Evolutionary conservation across 2,113 vertebrate genomes (phyloP).

Genomic region (Mastomys natalensis): DNA sequence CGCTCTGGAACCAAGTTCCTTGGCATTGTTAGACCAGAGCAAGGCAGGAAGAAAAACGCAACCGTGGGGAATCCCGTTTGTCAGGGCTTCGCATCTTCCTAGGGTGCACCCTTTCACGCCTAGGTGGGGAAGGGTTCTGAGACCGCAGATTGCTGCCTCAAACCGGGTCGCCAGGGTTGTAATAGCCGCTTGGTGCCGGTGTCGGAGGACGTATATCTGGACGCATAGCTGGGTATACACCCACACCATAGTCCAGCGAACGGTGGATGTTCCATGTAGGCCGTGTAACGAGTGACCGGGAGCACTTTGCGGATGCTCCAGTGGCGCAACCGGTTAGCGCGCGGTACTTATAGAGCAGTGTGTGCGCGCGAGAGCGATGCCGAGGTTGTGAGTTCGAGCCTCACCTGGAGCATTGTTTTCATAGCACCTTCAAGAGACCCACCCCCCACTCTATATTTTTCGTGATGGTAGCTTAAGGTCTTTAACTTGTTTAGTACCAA

Average conservation of each 20-base stretch:
- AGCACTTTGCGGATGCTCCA: rapidly evolving
- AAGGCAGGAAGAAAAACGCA: background rate
- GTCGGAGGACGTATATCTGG: background rate
- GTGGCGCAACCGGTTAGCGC: slow-evolving; percentile 14
- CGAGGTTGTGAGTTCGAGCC: slow-evolving; percentile 18
- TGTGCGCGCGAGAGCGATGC: background rate
- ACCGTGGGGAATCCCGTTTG: background rate
- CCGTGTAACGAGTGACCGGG: background rate
- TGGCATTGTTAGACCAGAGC: background rate
- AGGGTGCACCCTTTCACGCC: background rate
- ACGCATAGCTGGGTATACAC: rapidly evolving
- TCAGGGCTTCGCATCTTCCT: background rate
- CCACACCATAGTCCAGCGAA: background rate
- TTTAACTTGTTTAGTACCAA: background rate
- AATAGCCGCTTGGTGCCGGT: too few relatives aligned
- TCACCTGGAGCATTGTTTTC: slow-evolving; percentile 15
- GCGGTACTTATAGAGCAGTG: background rate
- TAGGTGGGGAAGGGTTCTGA: background rate
- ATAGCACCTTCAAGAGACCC: too few relatives aligned
- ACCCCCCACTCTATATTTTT: background rate
- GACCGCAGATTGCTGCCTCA: background rate
- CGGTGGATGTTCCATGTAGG: background rate
- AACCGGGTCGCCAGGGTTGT: background rate
- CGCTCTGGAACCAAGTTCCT: background rate
- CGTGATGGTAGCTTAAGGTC: background rate